phyloP scores from a whole-genome alignment of 2,797 vertebrate genomes.

The Oreonectes daqikongensis region DNA sequence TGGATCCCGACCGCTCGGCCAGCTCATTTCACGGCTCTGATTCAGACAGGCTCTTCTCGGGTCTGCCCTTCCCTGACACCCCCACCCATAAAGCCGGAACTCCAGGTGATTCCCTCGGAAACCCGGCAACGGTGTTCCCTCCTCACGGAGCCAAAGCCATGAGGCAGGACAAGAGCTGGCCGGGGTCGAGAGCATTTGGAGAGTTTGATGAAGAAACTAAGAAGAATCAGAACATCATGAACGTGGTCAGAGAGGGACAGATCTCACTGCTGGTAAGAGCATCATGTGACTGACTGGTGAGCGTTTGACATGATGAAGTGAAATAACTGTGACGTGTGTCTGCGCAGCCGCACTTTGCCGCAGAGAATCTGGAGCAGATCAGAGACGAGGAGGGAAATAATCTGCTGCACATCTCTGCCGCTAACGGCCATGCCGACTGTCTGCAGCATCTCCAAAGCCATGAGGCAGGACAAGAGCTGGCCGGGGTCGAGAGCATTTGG shows the following conservation, averaged over 20 bases:
- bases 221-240: constrained; percentile 93
- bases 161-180: constrained; percentile 77
- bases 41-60: constrained; percentile 79
- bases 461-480: constrained; percentile 77
- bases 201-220: constrained; percentile 82
- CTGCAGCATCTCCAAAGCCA: constrained; percentile 87
- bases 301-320: neutral
- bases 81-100: constrained; percentile 74
- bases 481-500: constrained; percentile 66
- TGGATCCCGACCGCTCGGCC: constrained; percentile 78
- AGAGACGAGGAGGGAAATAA: constrained; percentile 91
- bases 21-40: constrained; percentile 77
- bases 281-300: neutral
- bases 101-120: constrained; percentile 66
- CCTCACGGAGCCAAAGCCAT: constrained; percentile 67
- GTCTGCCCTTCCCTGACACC: constrained; percentile 81
- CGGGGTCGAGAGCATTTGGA: constrained; percentile 66
- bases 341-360: constrained; percentile 89
- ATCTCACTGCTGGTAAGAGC: constrained; percentile 86
- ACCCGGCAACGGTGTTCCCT: constrained; percentile 76
- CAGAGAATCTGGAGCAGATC: constrained; percentile 94
- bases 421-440: constrained; percentile 90
- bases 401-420: constrained; percentile 89
- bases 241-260: constrained; percentile 94
- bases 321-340: neutral